These are phyloP conservation scores for Limnodromus scolopaceus DNA, from an alignment of 2,797 vertebrate genomes.

Conservation along the genomic window DNA sequence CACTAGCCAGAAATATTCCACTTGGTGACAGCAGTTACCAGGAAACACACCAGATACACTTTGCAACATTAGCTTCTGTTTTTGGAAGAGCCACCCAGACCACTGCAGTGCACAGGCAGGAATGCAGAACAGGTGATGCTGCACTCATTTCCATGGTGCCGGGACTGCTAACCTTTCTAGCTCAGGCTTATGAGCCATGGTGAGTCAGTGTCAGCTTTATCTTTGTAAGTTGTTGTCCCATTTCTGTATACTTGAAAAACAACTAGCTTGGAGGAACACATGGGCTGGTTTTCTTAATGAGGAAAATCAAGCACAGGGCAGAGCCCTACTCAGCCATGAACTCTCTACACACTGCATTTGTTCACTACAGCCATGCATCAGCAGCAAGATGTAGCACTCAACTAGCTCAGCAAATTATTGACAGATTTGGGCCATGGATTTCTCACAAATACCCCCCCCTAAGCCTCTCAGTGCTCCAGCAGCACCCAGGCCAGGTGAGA, in stretches of 20 bases:
- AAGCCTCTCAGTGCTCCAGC: not conserved
- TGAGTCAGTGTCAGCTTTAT: not conserved
- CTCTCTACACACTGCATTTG: not conserved
- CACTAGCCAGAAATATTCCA: not conserved
- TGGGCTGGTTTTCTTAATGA: not conserved
- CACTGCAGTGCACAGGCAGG: not conserved
- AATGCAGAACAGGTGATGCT: not conserved
- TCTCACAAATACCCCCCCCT: not conserved
- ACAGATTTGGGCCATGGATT: not conserved
- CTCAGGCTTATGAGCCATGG: not conserved
- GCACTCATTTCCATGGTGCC: not conserved
- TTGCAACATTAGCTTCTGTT: not conserved
- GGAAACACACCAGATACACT: not conserved
- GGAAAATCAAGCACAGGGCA: not conserved
- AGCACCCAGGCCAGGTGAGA: not conserved
- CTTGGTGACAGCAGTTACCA: not conserved
- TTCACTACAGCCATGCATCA: not conserved
- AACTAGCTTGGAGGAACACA: not conserved
- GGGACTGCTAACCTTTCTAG: not conserved
- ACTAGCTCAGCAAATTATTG: not conserved
- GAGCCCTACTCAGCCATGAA: not conserved
- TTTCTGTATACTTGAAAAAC: not conserved
- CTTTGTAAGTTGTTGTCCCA: not conserved
- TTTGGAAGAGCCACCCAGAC: not conserved
- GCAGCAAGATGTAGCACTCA: not conserved